phyloP scores from a whole-genome alignment of 2,888 invertebrate species.

The Auanema freiburgensis region DNA sequence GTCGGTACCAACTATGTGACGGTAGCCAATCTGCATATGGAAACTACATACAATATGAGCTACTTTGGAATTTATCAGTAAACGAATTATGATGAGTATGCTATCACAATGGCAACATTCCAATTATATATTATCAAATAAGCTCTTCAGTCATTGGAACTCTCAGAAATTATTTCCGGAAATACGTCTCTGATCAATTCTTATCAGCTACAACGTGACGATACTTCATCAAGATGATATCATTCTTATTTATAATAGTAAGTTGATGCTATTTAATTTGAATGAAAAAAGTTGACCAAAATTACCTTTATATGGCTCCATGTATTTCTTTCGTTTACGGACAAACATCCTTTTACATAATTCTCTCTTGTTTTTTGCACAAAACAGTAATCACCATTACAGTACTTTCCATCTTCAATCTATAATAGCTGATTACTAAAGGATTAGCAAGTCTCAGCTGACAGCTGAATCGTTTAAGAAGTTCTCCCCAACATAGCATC shows the following conservation, averaged over 20 bases:
- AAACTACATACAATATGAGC: neutral
- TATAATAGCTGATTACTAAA: slow-evolving; percentile 8
- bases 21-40: slow-evolving; percentile 40
- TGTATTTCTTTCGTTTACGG: slow-evolving; percentile 39
- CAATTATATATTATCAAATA: neutral
- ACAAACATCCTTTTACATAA: slow-evolving; percentile 38
- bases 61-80: neutral
- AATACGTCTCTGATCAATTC: neutral
- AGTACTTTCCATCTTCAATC: slow-evolving; percentile 37
- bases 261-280: neutral
- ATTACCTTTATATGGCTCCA: slow-evolving; percentile 37
- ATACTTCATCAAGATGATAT: neutral
- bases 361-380: slow-evolving; percentile 33
- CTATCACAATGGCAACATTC: neutral
- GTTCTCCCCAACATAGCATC: slow-evolving; percentile 42
- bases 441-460: neutral
- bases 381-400: slow-evolving; percentile 52
- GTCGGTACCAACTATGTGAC: slow-evolving; percentile 47
- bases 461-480: slow-evolving; percentile 23
- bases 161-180: slow-evolving; percentile 1
- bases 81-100: too few relatives aligned
- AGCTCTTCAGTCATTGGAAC: neutral
- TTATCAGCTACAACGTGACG: neutral
- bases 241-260: neutral
- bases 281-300: neutral